Conservation (phyloP, 2,113 vertebrate genomes). For the Erythrolamprus reginae region DNA sequence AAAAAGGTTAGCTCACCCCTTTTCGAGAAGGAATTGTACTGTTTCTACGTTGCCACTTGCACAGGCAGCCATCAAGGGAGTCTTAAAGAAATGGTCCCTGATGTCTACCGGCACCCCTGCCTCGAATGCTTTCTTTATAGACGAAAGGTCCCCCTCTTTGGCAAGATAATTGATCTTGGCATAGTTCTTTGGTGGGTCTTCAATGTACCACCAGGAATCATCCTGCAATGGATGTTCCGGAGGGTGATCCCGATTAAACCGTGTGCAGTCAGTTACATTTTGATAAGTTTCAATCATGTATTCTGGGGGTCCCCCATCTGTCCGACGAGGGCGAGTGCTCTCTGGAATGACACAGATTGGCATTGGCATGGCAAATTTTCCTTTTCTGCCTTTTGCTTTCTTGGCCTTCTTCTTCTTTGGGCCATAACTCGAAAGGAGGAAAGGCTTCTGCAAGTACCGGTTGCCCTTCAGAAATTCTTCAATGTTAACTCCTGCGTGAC, state of each 20-base stretch:
- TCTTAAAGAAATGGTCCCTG: constrained; percentile 85
- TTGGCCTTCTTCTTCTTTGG: constrained; percentile 69
- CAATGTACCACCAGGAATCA: constrained; percentile 85
- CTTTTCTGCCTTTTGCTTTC: constrained; percentile 65
- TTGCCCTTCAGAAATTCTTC: constrained; percentile 85
- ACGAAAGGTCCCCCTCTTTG: constrained; percentile 77
- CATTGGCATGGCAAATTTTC: constrained; percentile 69
- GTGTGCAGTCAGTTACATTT: constrained; percentile 58
- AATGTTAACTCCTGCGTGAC: constrained; percentile 60
- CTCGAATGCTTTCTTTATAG: constrained; percentile 82
- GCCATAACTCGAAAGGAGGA: constrained; percentile 71
- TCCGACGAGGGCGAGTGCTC: constrained; percentile 33
- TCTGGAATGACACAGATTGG: constrained; percentile 78
- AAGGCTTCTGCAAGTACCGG: constrained; percentile 79
- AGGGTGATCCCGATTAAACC: constrained; percentile 67
- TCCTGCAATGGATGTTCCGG: constrained; percentile 81
- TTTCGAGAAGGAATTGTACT: constrained; percentile 79
- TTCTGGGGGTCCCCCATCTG: constrained; percentile 75
- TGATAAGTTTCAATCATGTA: constrained; percentile 80
- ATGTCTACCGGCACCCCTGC: constrained; percentile 81
- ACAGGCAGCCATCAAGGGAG: constrained; percentile 87
- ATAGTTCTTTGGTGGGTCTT: constrained; percentile 70
- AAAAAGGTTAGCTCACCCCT: constrained; percentile 70
- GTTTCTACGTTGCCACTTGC: constrained; percentile 75
- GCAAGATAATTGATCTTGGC: constrained; percentile 79